Conservation (phyloP, 2,797 vertebrate genomes). For the Gallinago stenura region DNA sequence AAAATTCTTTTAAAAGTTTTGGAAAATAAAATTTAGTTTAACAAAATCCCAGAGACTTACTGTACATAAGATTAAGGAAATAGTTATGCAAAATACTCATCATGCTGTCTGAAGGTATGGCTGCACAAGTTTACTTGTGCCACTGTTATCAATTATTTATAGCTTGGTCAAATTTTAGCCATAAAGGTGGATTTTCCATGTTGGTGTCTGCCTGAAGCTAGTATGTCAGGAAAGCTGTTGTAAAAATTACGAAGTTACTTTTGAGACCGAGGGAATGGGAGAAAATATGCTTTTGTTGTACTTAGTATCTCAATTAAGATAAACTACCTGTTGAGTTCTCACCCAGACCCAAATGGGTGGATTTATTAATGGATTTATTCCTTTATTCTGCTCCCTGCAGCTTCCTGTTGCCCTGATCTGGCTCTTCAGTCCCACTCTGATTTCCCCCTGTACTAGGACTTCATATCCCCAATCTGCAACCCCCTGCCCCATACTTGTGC, state of each 20-base stretch:
- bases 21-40: neutral
- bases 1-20: neutral
- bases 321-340: neutral
- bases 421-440: neutral
- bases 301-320: neutral
- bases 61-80: neutral
- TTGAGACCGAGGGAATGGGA: neutral
- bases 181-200: neutral
- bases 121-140: neutral
- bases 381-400: neutral
- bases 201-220: neutral
- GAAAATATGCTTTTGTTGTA: neutral
- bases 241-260: neutral
- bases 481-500: too few relatives aligned
- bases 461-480: neutral
- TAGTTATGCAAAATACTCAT: accelerated
- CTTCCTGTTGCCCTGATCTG: neutral
- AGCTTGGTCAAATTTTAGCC: neutral
- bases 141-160: neutral
- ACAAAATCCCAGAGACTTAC: neutral
- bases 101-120: neutral
- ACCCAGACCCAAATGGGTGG: neutral
- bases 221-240: neutral
- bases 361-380: neutral
- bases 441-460: neutral